Conservation (phyloP, 2,888 invertebrate species). For the Sceliomorpha sp. region DNA sequence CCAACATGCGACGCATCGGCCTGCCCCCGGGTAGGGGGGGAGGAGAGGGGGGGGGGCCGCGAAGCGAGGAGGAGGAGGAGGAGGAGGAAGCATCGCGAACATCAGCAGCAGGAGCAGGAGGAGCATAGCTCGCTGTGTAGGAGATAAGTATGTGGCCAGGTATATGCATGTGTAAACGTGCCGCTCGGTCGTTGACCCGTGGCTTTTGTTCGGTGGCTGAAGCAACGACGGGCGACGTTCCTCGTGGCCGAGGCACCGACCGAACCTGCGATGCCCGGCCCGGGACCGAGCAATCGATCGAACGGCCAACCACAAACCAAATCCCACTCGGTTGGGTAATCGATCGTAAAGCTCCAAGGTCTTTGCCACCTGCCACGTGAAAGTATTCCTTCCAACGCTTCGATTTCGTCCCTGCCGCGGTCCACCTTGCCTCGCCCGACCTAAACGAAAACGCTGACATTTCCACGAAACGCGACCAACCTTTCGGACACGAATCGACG, state of each 20-base stretch:
- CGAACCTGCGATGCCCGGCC: conserved; percentile 54
- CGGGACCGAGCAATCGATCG: conserved; percentile 52
- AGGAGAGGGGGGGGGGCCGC: too few species aligned
- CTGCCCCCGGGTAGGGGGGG: too few species aligned
- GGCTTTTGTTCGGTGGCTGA: conserved; percentile 59
- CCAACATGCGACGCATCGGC: too few species aligned
- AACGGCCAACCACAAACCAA: conserved; percentile 46
- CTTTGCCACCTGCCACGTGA: conserved; percentile 60
- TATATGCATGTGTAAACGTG: conserved; percentile 55
- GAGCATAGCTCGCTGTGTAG: conserved; percentile 6
- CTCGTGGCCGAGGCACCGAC: conserved; percentile 39
- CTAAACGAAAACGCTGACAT: too few species aligned
- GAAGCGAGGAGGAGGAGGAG: too few species aligned
- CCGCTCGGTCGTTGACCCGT: conserved; percentile 55
- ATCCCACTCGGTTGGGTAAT: conserved; percentile 51
- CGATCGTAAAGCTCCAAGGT: conserved; percentile 59
- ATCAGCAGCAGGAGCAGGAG: conserved; percentile 33
- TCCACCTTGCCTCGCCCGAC: neutral
- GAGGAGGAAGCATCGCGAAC: neutral
- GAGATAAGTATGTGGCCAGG: conserved; percentile 37
- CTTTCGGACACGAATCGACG: too few species aligned
- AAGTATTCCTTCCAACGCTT: conserved; percentile 17
- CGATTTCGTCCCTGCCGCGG: neutral
- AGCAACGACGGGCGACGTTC: conserved; percentile 49
- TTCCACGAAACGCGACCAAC: too few species aligned